phyloP scores from a whole-genome alignment of 2,797 vertebrate species.

The Chiloscyllium punctatum region DNA sequence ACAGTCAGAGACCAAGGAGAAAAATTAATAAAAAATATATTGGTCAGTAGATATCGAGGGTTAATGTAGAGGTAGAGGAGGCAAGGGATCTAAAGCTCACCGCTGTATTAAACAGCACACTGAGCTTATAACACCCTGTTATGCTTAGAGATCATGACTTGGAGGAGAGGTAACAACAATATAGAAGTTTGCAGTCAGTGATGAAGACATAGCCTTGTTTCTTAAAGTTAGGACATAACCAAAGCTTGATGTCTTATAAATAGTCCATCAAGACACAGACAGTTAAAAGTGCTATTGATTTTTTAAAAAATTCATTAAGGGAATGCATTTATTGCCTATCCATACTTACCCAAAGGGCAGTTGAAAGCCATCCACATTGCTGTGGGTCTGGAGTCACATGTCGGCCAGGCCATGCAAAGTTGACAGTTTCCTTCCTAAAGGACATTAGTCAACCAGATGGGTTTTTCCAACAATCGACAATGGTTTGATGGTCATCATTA shows the following conservation, averaged over 20 bases:
- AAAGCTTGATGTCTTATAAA: not conserved
- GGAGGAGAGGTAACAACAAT: not conserved
- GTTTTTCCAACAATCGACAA: too few relatives aligned
- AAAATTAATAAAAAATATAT: too few relatives aligned
- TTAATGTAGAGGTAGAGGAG: not conserved
- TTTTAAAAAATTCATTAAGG: too few relatives aligned
- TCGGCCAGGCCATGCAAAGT: too few relatives aligned
- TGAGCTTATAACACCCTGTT: not conserved
- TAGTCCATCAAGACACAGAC: not conserved
- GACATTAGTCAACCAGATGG: too few relatives aligned
- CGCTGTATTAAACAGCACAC: not conserved
- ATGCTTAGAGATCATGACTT: not conserved
- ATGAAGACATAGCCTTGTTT: not conserved
- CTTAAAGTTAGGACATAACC: not conserved
- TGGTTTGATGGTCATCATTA: too few relatives aligned
- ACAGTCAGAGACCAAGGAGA: too few relatives aligned
- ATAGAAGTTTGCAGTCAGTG: not conserved
- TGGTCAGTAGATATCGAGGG: not conserved
- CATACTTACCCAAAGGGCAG: too few relatives aligned
- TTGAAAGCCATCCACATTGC: not conserved
- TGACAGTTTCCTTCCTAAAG: too few relatives aligned
- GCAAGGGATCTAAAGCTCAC: not conserved
- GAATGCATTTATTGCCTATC: too few relatives aligned
- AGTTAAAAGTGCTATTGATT: not conserved
- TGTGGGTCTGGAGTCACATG: not conserved